Evolutionary conservation across 2,888 invertebrate species (phyloP), one percentile per base, ranked within the genome.

Genomic region (Dioctria rufipes): DNA sequence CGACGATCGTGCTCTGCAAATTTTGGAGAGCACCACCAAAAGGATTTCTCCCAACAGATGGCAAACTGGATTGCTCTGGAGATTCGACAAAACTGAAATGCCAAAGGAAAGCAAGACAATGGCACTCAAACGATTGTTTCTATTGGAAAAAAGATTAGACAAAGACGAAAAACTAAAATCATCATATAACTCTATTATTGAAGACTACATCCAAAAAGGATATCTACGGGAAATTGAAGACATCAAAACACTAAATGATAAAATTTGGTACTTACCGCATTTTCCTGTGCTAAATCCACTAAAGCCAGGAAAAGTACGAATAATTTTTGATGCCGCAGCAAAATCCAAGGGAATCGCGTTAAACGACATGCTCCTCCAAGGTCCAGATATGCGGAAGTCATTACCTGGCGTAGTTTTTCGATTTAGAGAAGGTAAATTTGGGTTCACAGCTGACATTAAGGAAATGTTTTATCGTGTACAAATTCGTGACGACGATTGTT

Each of bases 381-480:
- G 86, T 0, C 85, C 86, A 0, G 86, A 86, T 49, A 51, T 85
- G 0, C 81, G 85, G 1, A 83, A 84, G n/a, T 82, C 85, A 2
- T 60, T 87, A 4, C 46, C 84, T 0, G 83, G 83, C 0, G 84
- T 86, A 0, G n/a, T 87, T 1, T 83, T 86, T 80, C 85, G 85
- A 46, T 87, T 86, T 69, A 78, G 86, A 6, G 82, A 84, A 78
- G 49, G 81, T 2, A 54, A 69, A 0, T 69, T 86, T 0, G 86
- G 85, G 0, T 80, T 86, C 2, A 84, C 77, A 4, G 86, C 83
- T 0, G 87, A 88, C 67, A 85, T 87, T 0, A 83, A 81, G 5
- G 86, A 88, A 67, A 87, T 88, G 87, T 87, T 86, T 66, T 81
- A 85, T 4, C 86, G 85, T 54, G 80, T 87, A 0, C 83, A 83